phyloP scores from a whole-genome alignment of 2,113 vertebrate genomes.

The Pagrus major region DNA sequence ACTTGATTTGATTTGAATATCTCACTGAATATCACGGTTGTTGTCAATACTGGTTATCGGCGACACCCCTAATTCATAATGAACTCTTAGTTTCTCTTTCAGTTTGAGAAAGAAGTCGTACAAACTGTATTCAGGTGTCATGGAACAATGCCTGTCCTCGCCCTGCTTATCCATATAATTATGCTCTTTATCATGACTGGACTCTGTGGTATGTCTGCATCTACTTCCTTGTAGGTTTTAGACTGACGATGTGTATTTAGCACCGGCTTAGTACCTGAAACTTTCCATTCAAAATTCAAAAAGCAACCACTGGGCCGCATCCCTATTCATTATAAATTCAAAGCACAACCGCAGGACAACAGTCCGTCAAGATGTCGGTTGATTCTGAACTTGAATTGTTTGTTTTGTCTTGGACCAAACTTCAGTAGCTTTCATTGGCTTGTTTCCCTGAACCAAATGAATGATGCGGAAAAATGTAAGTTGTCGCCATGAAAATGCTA shows the following conservation, averaged over 20 bases:
- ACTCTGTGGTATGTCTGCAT: not conserved
- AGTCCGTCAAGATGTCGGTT: not conserved
- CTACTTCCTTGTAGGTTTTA: constrained; percentile 1
- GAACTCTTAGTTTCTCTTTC: not conserved
- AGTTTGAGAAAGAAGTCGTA: too few species aligned
- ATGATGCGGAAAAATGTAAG: too few species aligned
- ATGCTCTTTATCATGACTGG: not conserved
- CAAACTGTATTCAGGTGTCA: not conserved
- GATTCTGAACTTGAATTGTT: not conserved
- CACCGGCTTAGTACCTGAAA: not conserved
- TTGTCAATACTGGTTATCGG: too few species aligned
- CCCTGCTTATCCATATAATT: not conserved
- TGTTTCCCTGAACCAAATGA: too few species aligned
- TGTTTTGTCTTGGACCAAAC: not conserved
- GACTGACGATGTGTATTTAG: not conserved
- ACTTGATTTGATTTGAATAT: too few species aligned
- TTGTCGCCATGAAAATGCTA: too few species aligned
- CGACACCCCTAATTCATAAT: too few species aligned
- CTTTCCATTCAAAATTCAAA: not conserved
- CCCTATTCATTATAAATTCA: not conserved
- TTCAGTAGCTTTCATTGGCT: not conserved
- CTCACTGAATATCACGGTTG: too few species aligned
- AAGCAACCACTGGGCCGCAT: not conserved
- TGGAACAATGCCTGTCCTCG: not conserved
- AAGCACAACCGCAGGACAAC: not conserved